These are phyloP conservation scores for Theocolax elegans DNA, from an alignment of 1,140 invertebrate species.

Conservation along the genomic window DNA sequence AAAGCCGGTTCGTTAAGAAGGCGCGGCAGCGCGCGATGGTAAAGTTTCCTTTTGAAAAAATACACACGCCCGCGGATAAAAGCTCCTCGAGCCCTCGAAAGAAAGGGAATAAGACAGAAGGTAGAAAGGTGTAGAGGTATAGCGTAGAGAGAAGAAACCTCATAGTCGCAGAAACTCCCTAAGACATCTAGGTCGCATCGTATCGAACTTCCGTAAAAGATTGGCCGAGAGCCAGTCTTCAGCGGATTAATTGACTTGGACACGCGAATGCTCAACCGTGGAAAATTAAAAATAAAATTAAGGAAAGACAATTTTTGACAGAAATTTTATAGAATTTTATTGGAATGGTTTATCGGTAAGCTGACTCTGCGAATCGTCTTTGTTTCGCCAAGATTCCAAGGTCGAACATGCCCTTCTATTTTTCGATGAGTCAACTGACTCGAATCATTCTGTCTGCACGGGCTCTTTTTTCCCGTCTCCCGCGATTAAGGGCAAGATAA, in stretches of 20 bases:
- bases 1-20: slow-evolving; percentile 8
- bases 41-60: slow-evolving; percentile 11
- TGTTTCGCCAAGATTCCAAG: too few species aligned
- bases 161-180: slow-evolving; percentile 39
- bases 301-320: too few species aligned
- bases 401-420: too few species aligned
- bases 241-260: slow-evolving; percentile 57
- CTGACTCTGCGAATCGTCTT: too few species aligned
- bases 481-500: too few species aligned
- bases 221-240: slow-evolving; percentile 48
- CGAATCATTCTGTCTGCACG: too few species aligned
- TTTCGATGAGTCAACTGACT: too few species aligned
- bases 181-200: slow-evolving; percentile 47
- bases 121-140: background rate
- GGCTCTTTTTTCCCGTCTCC: too few species aligned
- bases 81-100: background rate
- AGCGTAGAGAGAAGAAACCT: background rate
- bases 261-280: slow-evolving; percentile 30
- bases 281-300: too few species aligned
- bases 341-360: too few species aligned
- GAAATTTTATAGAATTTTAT: too few species aligned
- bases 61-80: background rate
- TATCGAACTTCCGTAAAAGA: slow-evolving; percentile 44
- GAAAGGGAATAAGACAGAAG: background rate
- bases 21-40: background rate